phyloP scores from a whole-genome alignment of 2,888 invertebrate species.

The Trissoscelio sp. region DNA sequence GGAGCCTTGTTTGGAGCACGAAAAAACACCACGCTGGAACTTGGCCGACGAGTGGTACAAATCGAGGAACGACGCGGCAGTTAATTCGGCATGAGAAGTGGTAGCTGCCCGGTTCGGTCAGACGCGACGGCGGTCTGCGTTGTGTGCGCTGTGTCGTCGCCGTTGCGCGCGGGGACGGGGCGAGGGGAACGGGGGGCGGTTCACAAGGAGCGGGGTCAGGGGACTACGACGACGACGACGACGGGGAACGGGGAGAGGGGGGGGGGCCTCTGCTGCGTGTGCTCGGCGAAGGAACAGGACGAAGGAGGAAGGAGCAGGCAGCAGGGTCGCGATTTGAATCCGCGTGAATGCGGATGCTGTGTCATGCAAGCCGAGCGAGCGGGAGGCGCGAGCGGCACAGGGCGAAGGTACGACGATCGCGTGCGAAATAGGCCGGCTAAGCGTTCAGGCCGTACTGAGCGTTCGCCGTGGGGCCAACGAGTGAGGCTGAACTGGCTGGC shows the following conservation, averaged over 20 bases:
- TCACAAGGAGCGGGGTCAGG: slow-evolving; percentile 28
- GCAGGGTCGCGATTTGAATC: slow-evolving; percentile 53
- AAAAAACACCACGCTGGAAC: slow-evolving; percentile 39
- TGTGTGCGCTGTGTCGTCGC: slow-evolving; percentile 43
- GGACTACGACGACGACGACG: slow-evolving; percentile 27
- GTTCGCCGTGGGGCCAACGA: slow-evolving; percentile 73
- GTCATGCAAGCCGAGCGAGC: slow-evolving; percentile 55
- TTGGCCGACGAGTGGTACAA: slow-evolving; percentile 52
- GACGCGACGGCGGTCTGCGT: slow-evolving; percentile 60
- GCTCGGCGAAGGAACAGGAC: slow-evolving; percentile 44
- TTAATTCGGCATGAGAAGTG: slow-evolving; percentile 65
- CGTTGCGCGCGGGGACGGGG: slow-evolving; percentile 29
- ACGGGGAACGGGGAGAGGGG: slow-evolving; percentile 25
- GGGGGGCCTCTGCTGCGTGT: slow-evolving; percentile 24
- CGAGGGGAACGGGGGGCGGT: background rate
- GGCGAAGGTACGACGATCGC: slow-evolving; percentile 61
- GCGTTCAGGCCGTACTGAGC: slow-evolving; percentile 83
- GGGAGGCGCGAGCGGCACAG: slow-evolving; percentile 32
- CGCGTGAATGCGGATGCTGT: slow-evolving; percentile 64
- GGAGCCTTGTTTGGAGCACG: no score
- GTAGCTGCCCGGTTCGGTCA: slow-evolving; percentile 63
- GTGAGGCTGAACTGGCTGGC: slow-evolving; percentile 73
- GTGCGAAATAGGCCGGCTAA: slow-evolving; percentile 82
- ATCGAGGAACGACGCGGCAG: slow-evolving; percentile 43
- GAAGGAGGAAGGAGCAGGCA: slow-evolving; percentile 25